A percentile compares a stretch with the other conserved stretches of the same genome.
Conservation (phyloP, 2,888 invertebrate species). For the Rhorus exstirpatorius region DNA sequence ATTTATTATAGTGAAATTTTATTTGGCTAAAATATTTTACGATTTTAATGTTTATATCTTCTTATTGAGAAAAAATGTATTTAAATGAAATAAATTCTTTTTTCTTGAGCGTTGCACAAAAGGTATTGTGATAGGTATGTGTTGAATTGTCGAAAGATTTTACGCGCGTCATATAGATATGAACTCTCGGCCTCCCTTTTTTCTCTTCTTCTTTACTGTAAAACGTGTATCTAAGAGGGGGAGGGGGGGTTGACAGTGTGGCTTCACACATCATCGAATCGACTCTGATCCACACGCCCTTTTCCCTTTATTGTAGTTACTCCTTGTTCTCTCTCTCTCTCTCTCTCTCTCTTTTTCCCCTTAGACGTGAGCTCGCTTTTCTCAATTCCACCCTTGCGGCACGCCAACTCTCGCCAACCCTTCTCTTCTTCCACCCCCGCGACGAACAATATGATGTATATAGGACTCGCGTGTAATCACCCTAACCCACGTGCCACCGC, state of each 20-base stretch:
- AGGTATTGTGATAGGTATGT: slow-evolving; percentile 75
- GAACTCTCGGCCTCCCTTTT: slow-evolving; percentile 3
- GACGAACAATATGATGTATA: slow-evolving; percentile 82
- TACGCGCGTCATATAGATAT: background rate
- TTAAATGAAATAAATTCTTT: slow-evolving; percentile 31
- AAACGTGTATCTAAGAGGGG: slow-evolving; percentile 47
- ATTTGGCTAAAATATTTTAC: too few species aligned
- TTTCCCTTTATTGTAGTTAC: slow-evolving; percentile 70
- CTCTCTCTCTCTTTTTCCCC: background rate
- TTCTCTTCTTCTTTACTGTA: slow-evolving; percentile 35
- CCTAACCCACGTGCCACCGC: slow-evolving; percentile 80
- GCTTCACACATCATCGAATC: slow-evolving; percentile 79
- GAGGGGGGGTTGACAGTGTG: slow-evolving; percentile 54
- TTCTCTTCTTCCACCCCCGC: slow-evolving; percentile 61
- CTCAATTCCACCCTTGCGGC: slow-evolving; percentile 64
- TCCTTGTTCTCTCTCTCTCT: slow-evolving; percentile 61
- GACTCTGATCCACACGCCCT: slow-evolving; percentile 75
- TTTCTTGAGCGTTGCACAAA: slow-evolving; percentile 65
- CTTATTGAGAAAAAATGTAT: background rate
- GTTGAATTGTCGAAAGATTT: slow-evolving; percentile 10
- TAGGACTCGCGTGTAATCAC: slow-evolving; percentile 79
- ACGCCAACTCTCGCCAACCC: slow-evolving; percentile 68
- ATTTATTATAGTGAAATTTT: too few species aligned
- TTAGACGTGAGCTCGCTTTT: slow-evolving; percentile 24
- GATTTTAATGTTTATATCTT: slow-evolving; percentile 10